A percentile compares a stretch with the other conserved stretches of the same genome.
These are phyloP conservation scores for Morone chrysops DNA, from an alignment of 2,113 vertebrate genomes.

Conservation along the genomic window DNA sequence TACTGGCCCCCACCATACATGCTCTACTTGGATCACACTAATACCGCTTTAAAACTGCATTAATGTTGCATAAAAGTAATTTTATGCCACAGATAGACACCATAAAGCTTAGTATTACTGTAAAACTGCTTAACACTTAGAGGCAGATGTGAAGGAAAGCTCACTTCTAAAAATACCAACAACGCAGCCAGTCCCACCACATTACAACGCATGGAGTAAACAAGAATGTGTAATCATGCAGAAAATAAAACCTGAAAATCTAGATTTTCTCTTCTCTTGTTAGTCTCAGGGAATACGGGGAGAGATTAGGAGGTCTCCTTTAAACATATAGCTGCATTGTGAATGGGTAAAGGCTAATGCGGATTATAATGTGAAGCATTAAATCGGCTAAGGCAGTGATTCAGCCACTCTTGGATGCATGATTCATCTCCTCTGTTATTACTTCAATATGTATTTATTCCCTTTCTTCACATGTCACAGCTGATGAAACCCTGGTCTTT, in stretches of 20 bases:
- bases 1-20: not conserved
- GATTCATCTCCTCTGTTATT: conserved; percentile 67
- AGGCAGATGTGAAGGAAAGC: conserved; percentile 44
- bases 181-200: not conserved
- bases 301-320: conserved; percentile 70
- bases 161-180: conserved; percentile 52
- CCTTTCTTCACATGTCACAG: conserved; percentile 67
- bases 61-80: conserved; percentile 42
- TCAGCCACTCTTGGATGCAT: conserved; percentile 45
- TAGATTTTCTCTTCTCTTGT: conserved; percentile 42
- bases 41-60: conserved; percentile 63
- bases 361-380: conserved; percentile 76
- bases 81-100: conserved; percentile 34
- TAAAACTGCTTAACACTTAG: conserved; percentile 41
- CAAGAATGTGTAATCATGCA: conserved; percentile 32
- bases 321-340: conserved; percentile 66
- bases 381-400: conserved; percentile 63
- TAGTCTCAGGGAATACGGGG: conserved; percentile 18
- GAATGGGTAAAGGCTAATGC: conserved; percentile 70
- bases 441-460: conserved; percentile 73
- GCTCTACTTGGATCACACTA: conserved; percentile 32
- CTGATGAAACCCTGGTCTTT: conserved; percentile 54
- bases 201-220: conserved; percentile 29
- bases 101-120: conserved; percentile 45
- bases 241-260: conserved; percentile 54